These are phyloP conservation scores for Calyptomena viridis DNA, from an alignment of 2,113 vertebrate genomes.

Conservation along the genomic window DNA sequence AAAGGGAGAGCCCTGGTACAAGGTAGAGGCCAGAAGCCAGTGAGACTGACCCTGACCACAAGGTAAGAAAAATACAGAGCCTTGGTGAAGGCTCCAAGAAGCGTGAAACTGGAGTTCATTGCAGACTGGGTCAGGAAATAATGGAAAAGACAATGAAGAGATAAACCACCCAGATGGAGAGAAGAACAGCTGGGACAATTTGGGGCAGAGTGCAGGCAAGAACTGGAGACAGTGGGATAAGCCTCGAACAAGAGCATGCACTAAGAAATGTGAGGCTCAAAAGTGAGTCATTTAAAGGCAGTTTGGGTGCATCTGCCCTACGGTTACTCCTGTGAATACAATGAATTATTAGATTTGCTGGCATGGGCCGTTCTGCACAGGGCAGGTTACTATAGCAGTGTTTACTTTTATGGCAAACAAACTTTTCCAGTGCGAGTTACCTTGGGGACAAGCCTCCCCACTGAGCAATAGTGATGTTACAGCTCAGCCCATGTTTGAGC, in stretches of 20 bases:
- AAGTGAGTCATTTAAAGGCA: constrained; percentile 13
- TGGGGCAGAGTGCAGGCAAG: background rate
- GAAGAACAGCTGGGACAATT: background rate
- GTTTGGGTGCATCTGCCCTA: constrained; percentile 14
- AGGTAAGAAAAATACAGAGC: background rate
- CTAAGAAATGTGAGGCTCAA: background rate
- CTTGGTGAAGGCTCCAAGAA: background rate
- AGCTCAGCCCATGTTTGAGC: background rate
- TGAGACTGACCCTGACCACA: background rate
- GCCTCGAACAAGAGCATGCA: background rate
- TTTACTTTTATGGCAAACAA: constrained; percentile 57
- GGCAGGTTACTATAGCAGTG: constrained; percentile 62
- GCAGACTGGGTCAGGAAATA: background rate
- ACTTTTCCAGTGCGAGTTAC: background rate
- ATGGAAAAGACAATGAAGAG: background rate
- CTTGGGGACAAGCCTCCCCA: constrained; percentile 14
- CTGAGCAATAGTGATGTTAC: background rate
- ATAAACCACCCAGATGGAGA: background rate
- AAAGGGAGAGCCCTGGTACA: background rate
- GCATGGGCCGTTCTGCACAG: background rate
- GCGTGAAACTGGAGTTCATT: background rate
- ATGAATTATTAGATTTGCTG: background rate
- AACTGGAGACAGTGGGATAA: background rate
- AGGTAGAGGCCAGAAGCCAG: background rate
- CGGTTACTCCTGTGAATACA: background rate